Percentiles rank a stretch among this genome's conserved stretches.
phyloP scores from a whole-genome alignment of 2,888 invertebrate genomes.

The Aleiodes testaceus region DNA sequence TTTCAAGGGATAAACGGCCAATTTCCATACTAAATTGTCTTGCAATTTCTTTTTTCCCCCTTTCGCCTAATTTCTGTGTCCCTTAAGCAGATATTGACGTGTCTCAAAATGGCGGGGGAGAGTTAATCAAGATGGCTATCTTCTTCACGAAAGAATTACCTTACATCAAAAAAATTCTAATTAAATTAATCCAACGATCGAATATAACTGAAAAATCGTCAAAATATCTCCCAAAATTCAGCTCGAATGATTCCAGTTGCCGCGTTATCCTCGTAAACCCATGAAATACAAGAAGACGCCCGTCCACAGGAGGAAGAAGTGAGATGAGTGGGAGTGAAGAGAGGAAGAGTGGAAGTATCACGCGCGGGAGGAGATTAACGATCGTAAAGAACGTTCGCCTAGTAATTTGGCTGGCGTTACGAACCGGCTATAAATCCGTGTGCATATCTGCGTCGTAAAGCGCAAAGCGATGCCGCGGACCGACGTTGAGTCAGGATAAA shows the following conservation, averaged over 20 bases:
- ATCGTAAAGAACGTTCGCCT: conserved; percentile 57
- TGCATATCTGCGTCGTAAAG: conserved; percentile 56
- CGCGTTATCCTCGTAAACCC: not conserved
- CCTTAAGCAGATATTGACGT: conserved; percentile 45
- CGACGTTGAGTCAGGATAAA: conserved; percentile 29
- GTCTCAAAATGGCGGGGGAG: conserved; percentile 6
- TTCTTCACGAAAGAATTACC: too few relatives aligned
- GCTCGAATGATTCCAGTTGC: too few relatives aligned
- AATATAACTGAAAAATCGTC: too few relatives aligned
- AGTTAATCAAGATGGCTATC: conserved; percentile 27
- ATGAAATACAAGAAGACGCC: too few relatives aligned
- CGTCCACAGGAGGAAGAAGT: not conserved
- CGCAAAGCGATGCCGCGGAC: conserved; percentile 49
- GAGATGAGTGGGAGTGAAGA: conserved; percentile 35
- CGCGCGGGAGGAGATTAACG: conserved; percentile 53
- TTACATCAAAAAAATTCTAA: too few relatives aligned
- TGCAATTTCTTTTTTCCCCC: conserved; percentile 43
- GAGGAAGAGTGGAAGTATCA: conserved; percentile 32
- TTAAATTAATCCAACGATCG: too few relatives aligned
- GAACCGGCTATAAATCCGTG: conserved; percentile 55
- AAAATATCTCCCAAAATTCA: too few relatives aligned
- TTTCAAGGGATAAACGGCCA: conserved; percentile 52
- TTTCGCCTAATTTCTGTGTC: not conserved
- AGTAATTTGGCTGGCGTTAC: conserved; percentile 58
- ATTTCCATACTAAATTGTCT: conserved; percentile 55